Evolutionary conservation across 2,113 vertebrate species (phyloP).

Genomic region (Odobenus rosmarus): DNA sequence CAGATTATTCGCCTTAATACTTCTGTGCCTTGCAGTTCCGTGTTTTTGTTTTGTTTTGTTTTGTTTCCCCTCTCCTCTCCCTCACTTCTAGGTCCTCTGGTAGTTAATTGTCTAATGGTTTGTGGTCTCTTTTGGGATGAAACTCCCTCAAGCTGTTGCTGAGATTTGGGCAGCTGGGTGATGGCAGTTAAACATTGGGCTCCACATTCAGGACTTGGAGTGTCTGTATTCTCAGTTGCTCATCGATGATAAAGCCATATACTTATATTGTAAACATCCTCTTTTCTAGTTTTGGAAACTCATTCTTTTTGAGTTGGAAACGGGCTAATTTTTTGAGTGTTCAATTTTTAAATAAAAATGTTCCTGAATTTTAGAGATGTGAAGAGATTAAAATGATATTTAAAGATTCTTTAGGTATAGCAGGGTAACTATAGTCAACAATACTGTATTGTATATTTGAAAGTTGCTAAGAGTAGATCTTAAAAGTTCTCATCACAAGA

Average conservation of each 20-base stretch:
- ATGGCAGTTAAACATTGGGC: background rate
- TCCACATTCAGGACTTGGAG: background rate
- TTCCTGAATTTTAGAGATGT: background rate
- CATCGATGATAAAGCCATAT: background rate
- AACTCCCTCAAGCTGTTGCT: background rate
- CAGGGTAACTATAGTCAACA: background rate
- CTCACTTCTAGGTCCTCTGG: background rate
- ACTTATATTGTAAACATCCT: background rate
- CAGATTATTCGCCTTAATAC: background rate
- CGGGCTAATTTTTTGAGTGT: background rate
- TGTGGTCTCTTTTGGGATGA: background rate
- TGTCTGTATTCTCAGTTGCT: background rate
- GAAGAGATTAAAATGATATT: background rate
- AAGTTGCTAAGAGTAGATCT: background rate
- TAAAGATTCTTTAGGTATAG: background rate
- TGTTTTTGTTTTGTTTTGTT: background rate
- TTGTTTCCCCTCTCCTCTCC: background rate
- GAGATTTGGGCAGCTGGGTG: background rate
- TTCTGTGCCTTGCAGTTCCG: background rate
- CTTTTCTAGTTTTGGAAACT: constrained; percentile 7
- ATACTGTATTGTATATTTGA: background rate
- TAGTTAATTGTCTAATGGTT: background rate
- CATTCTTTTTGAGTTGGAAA: background rate
- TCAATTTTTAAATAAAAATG: constrained; percentile 27
- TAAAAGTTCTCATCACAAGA: background rate